Percentiles rank a stretch among this genome's conserved stretches.
phyloP scores from a whole-genome alignment of 2,113 vertebrate species.

The Epinephelus fuscoguttatus region DNA sequence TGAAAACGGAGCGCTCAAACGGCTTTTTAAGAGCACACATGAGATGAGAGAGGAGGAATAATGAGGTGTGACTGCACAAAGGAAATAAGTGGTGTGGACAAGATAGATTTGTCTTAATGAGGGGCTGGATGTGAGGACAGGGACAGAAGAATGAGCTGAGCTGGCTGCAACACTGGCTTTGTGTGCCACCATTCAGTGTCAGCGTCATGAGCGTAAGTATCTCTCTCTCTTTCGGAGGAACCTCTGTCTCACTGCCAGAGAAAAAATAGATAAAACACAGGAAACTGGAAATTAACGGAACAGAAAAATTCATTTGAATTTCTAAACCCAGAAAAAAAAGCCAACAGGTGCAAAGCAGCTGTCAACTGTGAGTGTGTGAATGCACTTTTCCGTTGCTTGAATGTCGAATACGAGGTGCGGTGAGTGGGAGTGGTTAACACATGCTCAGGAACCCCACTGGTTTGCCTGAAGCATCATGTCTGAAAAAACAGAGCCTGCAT shows the following conservation, averaged over 20 bases:
- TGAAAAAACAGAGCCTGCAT: slow-evolving; percentile 42
- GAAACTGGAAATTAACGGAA: slow-evolving; percentile 1
- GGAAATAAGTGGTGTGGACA: slow-evolving; percentile 33
- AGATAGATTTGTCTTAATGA: slow-evolving; percentile 59
- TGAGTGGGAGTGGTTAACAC: slow-evolving; percentile 69
- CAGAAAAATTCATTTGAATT: background rate
- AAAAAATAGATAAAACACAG: slow-evolving; percentile 9
- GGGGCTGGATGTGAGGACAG: slow-evolving; percentile 22
- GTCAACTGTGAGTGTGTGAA: slow-evolving; percentile 7
- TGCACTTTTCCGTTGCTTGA: slow-evolving; percentile 20
- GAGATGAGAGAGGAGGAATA: slow-evolving; percentile 35
- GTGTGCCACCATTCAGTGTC: background rate
- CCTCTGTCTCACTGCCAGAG: slow-evolving; percentile 2
- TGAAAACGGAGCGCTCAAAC: slow-evolving; percentile 7
- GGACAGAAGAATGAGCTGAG: slow-evolving; percentile 14
- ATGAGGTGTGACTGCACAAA: slow-evolving; percentile 41
- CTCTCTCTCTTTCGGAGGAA: background rate
- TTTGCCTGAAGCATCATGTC: slow-evolving; percentile 57
- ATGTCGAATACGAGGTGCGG: slow-evolving; percentile 37
- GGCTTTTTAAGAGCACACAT: slow-evolving; percentile 3
- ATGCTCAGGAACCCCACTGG: slow-evolving; percentile 58
- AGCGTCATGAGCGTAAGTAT: background rate
- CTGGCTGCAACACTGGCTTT: slow-evolving; percentile 9
- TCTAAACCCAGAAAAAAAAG: slow-evolving; percentile 16
- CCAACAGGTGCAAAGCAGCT: slow-evolving; percentile 61